These are phyloP conservation scores for Holacanthus passer DNA, from an alignment of 2,113 vertebrate genomes.

Conservation along the genomic window DNA sequence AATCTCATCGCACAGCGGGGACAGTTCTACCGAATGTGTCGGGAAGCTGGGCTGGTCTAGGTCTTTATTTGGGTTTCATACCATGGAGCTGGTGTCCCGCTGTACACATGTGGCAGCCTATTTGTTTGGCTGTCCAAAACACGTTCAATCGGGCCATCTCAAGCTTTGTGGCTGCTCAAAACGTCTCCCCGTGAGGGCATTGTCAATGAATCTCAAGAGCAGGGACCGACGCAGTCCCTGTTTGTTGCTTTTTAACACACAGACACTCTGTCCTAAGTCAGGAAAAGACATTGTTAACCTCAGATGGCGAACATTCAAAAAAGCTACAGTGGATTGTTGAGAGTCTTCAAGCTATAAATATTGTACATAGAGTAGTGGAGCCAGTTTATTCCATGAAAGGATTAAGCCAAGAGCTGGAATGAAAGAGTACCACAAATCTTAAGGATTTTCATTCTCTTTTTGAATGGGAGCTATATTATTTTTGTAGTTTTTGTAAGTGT, in stretches of 20 bases:
- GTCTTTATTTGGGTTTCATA: background rate
- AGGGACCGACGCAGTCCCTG: constrained; percentile 50
- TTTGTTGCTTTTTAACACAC: constrained; percentile 48
- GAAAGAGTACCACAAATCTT: constrained; percentile 54
- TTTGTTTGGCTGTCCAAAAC: constrained; percentile 59
- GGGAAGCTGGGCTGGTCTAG: constrained; percentile 91
- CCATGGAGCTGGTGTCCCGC: constrained; percentile 37
- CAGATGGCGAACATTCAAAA: constrained; percentile 52
- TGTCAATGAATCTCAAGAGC: constrained; percentile 67
- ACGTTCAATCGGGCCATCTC: constrained; percentile 54
- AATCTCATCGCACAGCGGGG: constrained; percentile 90
- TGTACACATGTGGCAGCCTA: constrained; percentile 57
- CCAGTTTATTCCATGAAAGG: constrained; percentile 60
- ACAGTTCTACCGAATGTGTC: constrained; percentile 91
- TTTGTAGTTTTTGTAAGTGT: constrained; percentile 73
- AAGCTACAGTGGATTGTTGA: constrained; percentile 51
- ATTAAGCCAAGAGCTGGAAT: constrained; percentile 60
- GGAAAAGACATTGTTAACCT: constrained; percentile 60
- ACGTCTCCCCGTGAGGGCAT: constrained; percentile 56
- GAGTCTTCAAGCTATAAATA: constrained; percentile 59
- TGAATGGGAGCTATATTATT: constrained; percentile 69
- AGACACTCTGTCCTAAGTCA: constrained; percentile 48
- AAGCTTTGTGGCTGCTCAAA: constrained; percentile 75
- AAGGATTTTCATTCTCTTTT: constrained; percentile 69
- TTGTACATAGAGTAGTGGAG: constrained; percentile 59